Base-by-base conservation (phyloP, 2,888 invertebrate species). In the Anoncus sp. region DNA sequence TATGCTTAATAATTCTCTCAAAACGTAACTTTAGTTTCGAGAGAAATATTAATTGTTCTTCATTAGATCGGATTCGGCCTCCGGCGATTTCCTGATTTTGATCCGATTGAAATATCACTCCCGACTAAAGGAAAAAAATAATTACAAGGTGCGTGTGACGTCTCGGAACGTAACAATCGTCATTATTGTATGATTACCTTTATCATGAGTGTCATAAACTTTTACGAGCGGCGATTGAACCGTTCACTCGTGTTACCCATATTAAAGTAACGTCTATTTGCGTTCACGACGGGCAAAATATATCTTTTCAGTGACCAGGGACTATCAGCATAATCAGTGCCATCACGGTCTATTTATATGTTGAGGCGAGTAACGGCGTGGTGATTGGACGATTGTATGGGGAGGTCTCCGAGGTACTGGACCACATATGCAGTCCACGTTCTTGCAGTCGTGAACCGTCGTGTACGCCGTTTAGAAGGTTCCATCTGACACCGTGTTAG, bases 301-400 rank as follows among this genome's bases (percentile, higher is more conserved):
- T 69, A 76, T 73, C 67, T 80, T 53, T 55, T 49, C 27, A 79
- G 71, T 73, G 67, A 72, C 60, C 53, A 74, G 65, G 40, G 80
- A 75, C 85, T 81, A 85, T 85, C 85, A 85, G 82, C 78, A 83
- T 85, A 85, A 85, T 86, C 84, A 84, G 81, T 82, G 82, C 82
- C 82, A 85, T 85, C 84, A 85, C 75, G 81, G 80, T 83, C 86
- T 85, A 87, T 87, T 87, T 86, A 85, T 86, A 84, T 82, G 82
- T 80, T 82, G 75, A 83, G 82, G 81, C 84, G 80, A 77, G 77
- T 80, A 80, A 82, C 83, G 77, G 84, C n/a, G n/a, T 84, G 83
- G 81, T 84, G 85, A 85, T 85, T 87, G 85, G 84, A 79, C 81
- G 83, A 81, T 78, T 83, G 81, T 80, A 81, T 81, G 81, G 84